Evolutionary conservation across 2,888 invertebrate species (phyloP).

Genomic region (Meghimatium bilineatum): DNA sequence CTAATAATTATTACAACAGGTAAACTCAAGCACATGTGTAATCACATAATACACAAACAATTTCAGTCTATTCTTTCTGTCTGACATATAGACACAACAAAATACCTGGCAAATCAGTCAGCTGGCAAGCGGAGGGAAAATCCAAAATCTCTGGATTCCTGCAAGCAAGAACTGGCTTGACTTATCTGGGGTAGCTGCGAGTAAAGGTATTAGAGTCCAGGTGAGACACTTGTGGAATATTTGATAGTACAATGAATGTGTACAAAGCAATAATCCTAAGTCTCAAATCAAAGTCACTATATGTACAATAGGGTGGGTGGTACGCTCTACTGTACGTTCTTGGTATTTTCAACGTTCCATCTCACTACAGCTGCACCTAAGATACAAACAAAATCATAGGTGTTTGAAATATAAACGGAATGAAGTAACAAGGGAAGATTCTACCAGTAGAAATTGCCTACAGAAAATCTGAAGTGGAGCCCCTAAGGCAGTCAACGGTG

Average conservation of each 20-base stretch:
- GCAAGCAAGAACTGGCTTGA: background rate
- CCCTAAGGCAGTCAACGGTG: too few species aligned
- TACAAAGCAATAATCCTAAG: background rate
- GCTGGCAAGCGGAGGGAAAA: background rate
- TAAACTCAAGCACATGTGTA: too few species aligned
- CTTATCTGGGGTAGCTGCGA: background rate
- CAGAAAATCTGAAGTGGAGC: too few species aligned
- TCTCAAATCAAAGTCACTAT: background rate
- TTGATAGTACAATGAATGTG: background rate
- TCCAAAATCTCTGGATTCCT: background rate
- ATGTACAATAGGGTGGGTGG: background rate
- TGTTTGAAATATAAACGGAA: too few species aligned
- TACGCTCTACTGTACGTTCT: too few species aligned
- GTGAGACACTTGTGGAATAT: too few species aligned
- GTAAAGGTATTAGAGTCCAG: background rate
- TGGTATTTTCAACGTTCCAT: background rate
- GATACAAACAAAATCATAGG: background rate
- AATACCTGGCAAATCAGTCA: background rate
- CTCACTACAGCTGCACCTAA: background rate
- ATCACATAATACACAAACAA: too few species aligned
- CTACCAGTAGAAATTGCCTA: too few species aligned
- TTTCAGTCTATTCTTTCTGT: too few species aligned
- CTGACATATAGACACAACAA: background rate
- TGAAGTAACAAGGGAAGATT: too few species aligned
- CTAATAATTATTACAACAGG: too few species aligned